phyloP scores from a whole-genome alignment of 2,797 vertebrate species.

The Muraenolepis orangiensis region DNA sequence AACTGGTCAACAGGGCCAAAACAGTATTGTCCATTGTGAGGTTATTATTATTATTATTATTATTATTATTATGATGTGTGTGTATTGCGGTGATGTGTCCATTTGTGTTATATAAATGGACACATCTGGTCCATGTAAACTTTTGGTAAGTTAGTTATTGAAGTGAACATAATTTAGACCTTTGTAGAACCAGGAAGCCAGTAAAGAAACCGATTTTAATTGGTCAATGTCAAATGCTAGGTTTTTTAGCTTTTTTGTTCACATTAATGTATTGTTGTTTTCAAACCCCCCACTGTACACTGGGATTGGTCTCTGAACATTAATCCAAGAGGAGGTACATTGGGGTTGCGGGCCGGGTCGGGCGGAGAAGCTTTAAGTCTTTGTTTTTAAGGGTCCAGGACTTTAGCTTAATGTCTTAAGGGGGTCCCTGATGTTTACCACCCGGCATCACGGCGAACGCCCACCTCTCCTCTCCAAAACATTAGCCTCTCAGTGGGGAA shows the following conservation, averaged over 20 bases:
- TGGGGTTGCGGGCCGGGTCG: neutral
- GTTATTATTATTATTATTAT: constrained; percentile 36
- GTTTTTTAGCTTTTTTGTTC: neutral
- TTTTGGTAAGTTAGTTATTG: neutral
- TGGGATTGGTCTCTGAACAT: neutral
- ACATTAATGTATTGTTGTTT: neutral
- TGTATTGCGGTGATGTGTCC: constrained; percentile 10
- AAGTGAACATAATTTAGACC: neutral
- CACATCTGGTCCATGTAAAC: neutral
- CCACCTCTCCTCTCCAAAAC: constrained; percentile 40
- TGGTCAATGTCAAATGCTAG: neutral
- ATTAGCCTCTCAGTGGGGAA: constrained; percentile 42
- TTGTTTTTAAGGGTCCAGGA: constrained; percentile 51
- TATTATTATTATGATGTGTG: constrained; percentile 30
- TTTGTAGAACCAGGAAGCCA: neutral
- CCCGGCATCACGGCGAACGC: constrained; percentile 56
- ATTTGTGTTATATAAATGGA: neutral
- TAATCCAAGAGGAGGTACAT: constrained; percentile 30
- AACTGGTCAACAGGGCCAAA: constrained; percentile 30
- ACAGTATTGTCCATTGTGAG: constrained; percentile 38
- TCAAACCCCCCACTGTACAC: constrained; percentile 11
- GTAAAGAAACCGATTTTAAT: neutral
- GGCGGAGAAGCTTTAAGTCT: constrained; percentile 11
- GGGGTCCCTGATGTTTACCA: constrained; percentile 62
- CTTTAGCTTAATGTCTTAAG: constrained; percentile 68